Evolutionary conservation across 2,113 vertebrate genomes (phyloP).

Genomic region (Galemys pyrenaicus): DNA sequence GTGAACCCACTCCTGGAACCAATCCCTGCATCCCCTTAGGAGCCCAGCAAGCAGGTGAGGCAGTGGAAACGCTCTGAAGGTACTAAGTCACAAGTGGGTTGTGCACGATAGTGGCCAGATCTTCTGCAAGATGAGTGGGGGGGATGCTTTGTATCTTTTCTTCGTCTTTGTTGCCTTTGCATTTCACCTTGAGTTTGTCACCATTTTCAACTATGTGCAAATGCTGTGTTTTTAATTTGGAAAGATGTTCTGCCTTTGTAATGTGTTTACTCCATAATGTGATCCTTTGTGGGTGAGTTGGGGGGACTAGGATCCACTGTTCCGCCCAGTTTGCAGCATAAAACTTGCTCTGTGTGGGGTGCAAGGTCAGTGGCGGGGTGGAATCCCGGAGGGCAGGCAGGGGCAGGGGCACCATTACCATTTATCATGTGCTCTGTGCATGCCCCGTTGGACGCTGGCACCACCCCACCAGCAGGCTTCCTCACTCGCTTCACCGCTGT

Average conservation of each 20-base stretch:
- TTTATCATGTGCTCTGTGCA: accelerated
- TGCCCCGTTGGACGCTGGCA: accelerated
- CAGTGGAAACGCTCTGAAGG: accelerated
- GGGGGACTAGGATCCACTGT: not conserved
- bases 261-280: not conserved
- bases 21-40: slow-evolving; percentile 70
- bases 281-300: not conserved
- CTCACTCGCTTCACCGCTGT: not conserved
- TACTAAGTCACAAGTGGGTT: accelerated
- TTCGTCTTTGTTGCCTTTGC: not conserved
- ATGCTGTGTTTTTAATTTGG: not conserved
- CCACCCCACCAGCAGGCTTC: too few relatives aligned
- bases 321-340: not conserved
- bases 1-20: slow-evolving; percentile 58
- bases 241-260: not conserved
- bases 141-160: accelerated
- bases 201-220: not conserved
- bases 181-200: not conserved
- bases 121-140: too few relatives aligned
- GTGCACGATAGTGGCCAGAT: accelerated
- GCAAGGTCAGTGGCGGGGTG: not conserved
- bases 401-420: too few relatives aligned
- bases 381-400: not conserved
- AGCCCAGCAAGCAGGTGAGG: slow-evolving; percentile 84
- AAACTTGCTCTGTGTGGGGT: accelerated